phyloP scores from a whole-genome alignment of 1,140 invertebrate genomes.

The Cheumatopsyche charites region DNA sequence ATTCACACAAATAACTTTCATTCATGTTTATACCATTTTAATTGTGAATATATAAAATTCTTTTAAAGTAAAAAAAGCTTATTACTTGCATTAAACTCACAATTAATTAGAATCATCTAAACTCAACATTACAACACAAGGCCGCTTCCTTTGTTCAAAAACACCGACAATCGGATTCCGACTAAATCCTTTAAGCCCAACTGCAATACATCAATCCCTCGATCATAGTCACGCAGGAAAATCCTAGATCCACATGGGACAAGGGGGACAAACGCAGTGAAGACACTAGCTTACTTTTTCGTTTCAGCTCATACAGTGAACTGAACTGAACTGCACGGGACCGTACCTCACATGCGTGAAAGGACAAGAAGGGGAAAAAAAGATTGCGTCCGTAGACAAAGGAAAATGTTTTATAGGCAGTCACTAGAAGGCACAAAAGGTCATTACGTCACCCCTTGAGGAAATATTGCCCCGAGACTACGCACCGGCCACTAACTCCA shows the following conservation, averaged over 20 bases:
- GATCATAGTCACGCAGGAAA: background rate
- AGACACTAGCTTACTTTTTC: conserved; percentile 20
- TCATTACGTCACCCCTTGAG: conserved; percentile 48
- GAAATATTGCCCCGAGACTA: conserved; percentile 42
- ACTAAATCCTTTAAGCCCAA: no score
- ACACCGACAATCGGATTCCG: no score
- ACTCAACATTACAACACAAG: no score
- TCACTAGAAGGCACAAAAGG: conserved; percentile 42
- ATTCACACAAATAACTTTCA: no score
- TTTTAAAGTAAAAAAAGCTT: no score
- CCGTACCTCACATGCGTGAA: background rate
- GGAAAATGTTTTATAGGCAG: conserved; percentile 48
- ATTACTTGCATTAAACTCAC: no score
- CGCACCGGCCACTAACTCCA: conserved; percentile 28
- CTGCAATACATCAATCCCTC: conserved; percentile 16
- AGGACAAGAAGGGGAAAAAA: conserved; percentile 37
- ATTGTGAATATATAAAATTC: no score
- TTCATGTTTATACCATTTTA: no score
- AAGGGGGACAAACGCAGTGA: background rate
- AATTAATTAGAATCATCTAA: no score
- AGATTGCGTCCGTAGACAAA: conserved; percentile 48
- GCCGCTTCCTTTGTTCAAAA: no score
- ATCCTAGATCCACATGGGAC: conserved; percentile 12
- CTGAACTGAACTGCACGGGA: background rate
- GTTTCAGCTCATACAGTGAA: conserved; percentile 28